Evolutionary conservation across 2,113 vertebrate species (phyloP).

Genomic region (Podilymbus podiceps): DNA sequence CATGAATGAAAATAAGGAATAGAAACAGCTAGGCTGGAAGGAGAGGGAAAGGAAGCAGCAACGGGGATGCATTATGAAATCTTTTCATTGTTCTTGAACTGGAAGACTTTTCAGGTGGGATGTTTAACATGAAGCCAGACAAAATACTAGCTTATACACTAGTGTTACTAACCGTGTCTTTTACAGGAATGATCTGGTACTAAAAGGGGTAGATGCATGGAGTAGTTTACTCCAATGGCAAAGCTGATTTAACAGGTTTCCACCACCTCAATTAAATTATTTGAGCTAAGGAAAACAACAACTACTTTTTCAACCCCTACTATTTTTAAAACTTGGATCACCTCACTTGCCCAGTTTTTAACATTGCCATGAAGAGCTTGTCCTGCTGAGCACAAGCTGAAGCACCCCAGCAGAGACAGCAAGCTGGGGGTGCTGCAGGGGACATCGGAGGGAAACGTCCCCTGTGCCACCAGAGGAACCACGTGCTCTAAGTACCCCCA

Average conservation of each 20-base stretch:
- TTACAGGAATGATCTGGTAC: neutral
- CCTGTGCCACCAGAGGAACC: neutral
- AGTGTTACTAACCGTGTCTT: neutral
- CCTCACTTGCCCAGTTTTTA: neutral
- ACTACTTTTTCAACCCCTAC: neutral
- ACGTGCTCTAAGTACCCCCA: fast-evolving
- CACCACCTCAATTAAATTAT: neutral
- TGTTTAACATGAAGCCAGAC: neutral
- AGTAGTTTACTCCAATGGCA: neutral
- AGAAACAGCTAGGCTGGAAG: neutral
- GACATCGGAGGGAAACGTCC: neutral
- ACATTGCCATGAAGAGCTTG: neutral
- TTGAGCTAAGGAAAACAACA: neutral
- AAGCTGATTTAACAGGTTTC: neutral
- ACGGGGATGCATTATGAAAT: neutral
- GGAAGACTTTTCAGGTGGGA: neutral
- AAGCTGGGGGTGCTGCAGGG: neutral
- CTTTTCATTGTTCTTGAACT: neutral
- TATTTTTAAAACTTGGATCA: neutral
- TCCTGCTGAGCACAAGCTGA: neutral
- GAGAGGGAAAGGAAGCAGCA: neutral
- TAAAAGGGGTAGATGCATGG: neutral
- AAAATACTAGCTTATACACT: neutral
- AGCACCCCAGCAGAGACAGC: neutral
- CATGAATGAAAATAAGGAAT: neutral